phyloP scores from a whole-genome alignment of 2,888 invertebrate species.

The Orchesellides sinensis region DNA sequence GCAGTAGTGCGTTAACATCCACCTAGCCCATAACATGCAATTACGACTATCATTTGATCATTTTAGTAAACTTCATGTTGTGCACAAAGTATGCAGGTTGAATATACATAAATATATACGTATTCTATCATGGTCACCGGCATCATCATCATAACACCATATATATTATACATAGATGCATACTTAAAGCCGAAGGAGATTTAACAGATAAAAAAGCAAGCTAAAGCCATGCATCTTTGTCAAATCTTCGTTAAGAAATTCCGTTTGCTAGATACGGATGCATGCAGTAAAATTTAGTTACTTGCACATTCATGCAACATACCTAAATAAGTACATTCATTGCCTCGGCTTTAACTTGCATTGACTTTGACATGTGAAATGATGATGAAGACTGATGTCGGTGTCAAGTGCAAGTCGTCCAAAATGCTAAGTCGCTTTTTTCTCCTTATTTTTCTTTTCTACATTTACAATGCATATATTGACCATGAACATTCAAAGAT shows the following conservation, averaged over 20 bases:
- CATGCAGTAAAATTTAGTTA: not conserved
- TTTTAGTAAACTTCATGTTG: constrained; percentile 16
- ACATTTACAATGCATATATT: constrained; percentile 11
- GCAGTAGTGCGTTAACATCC: no score
- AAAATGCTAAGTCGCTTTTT: constrained; percentile 35
- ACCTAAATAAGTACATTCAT: no score
- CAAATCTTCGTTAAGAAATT: constrained; percentile 34
- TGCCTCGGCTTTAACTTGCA: constrained; percentile 6
- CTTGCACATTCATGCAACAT: not conserved
- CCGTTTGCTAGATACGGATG: constrained; percentile 1
- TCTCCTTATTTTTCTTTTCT: constrained; percentile 6
- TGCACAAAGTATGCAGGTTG: constrained; percentile 12
- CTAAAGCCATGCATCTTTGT: constrained; percentile 37
- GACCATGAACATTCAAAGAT: constrained; percentile 53
- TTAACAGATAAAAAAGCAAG: constrained; percentile 40
- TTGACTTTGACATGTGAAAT: constrained; percentile 48
- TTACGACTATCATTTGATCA: constrained; percentile 43
- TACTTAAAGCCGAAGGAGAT: constrained; percentile 27
- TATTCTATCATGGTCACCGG: constrained; percentile 43
- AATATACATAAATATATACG: no score
- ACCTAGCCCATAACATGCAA: no score
- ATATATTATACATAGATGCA: constrained; percentile 12
- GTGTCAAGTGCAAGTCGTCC: constrained; percentile 58
- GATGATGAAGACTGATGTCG: constrained; percentile 62
- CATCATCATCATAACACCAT: constrained; percentile 15